A percentile compares a stretch with the other conserved stretches of the same genome.
phyloP scores from a whole-genome alignment of 2,113 vertebrate species.

The Ailuropoda melanoleuca region DNA sequence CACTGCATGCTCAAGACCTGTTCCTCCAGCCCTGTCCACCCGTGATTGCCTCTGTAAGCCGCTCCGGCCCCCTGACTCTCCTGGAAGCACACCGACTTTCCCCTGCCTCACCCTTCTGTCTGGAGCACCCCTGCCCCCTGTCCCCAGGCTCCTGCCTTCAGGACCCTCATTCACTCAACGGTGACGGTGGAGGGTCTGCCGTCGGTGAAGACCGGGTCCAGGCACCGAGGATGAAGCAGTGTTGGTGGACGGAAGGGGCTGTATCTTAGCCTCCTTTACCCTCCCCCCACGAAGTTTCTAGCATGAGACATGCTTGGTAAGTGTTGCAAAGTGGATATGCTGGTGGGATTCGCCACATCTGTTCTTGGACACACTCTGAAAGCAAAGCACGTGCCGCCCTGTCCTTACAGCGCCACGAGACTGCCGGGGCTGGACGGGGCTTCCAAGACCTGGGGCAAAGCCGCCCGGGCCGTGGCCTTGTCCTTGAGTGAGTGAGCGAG shows the following conservation, averaged over 20 bases:
- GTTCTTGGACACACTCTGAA: neutral
- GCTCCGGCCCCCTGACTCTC: neutral
- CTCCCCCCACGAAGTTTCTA: neutral
- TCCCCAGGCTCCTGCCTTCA: too few species aligned
- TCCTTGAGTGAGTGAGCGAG: neutral
- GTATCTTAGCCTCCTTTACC: neutral
- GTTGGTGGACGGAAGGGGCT: rapidly evolving
- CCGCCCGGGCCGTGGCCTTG: too few species aligned
- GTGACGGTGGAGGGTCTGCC: rapidly evolving
- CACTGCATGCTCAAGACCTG: neutral
- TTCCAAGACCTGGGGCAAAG: rapidly evolving
- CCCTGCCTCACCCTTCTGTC: neutral
- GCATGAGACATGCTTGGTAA: neutral
- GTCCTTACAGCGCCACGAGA: rapidly evolving
- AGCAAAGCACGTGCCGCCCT: rapidly evolving
- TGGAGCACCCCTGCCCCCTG: rapidly evolving
- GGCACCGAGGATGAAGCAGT: rapidly evolving
- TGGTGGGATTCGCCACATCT: rapidly evolving
- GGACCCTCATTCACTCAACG: neutral
- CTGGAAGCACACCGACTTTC: rapidly evolving
- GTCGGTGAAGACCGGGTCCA: rapidly evolving
- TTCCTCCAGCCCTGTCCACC: rapidly evolving
- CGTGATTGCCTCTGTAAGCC: rapidly evolving
- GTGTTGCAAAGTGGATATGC: rapidly evolving
- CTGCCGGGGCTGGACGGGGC: rapidly evolving